Evolutionary conservation across 2,797 vertebrate genomes (phyloP), one percentile per base, ranked within the genome.

Genomic region (Merluccius polli): DNA sequence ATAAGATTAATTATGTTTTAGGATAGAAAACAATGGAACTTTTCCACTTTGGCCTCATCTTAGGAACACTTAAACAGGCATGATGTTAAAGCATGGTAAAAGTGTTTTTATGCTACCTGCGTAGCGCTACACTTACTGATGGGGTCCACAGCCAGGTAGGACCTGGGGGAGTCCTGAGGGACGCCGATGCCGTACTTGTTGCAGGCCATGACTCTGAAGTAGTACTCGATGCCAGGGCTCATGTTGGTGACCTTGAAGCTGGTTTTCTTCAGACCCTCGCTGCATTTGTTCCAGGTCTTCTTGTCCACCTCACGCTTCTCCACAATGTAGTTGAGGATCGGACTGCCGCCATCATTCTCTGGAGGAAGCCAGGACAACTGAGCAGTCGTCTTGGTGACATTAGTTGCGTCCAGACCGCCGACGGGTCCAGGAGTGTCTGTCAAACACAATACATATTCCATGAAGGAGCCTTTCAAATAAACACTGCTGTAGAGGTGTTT

Each of bases 401-500:
- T 92, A 4, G 93, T 94, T 83, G 92, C 95, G 69, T 91, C 95
- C 78, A 99, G 91, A 27, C 94, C 95, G 8, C 95, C 95, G 73
- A 99, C 98, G n/a, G 97, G 97, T 77, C 98, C 98, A 73, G 98
- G 97, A 85, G 98, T 99, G 91, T 99, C 98, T 99, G 82, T 9
- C 73, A 27, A 77, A 11, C 16, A 6, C 5, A 1, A 27, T 10
- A 36, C 32, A 67, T 13, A 29, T 12, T 18, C 1, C 9, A 38
- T 68, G 35, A 41, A 1, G 59, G 24, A 27, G n/a, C 59, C 59
- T 59, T 24, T 6, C n/a, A 27, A 24, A 9, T 59, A n/a, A 59
- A 59, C 52, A 27, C 59, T 65, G 59, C 59, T 27, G 24, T 65
- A 65, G 24, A 65, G n/a, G 24, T 65, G 24, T 65, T 65, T 65